Evolutionary conservation across 2,113 vertebrate species (phyloP).

Genomic region (Quiscalus mexicanus): DNA sequence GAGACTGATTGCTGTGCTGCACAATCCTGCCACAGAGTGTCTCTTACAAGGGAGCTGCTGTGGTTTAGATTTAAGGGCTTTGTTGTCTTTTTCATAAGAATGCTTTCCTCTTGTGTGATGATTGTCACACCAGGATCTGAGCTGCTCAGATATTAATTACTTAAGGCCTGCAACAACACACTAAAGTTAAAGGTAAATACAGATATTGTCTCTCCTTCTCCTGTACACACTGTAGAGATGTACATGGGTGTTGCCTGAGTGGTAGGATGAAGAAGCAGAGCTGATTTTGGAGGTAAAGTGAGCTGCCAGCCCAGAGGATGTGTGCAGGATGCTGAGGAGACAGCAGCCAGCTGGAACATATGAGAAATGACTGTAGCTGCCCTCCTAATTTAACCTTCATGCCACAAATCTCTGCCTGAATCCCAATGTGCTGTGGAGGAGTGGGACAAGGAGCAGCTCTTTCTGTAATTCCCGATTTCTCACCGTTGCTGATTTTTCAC

Average conservation of each 20-base stretch:
- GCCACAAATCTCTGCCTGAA: neutral
- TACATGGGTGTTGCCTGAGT: neutral
- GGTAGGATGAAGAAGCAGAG: neutral
- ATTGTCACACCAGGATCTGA: neutral
- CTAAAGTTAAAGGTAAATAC: neutral
- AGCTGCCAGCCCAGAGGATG: neutral
- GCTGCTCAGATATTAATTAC: constrained; percentile 23
- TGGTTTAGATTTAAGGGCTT: constrained; percentile 25
- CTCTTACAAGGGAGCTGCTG: neutral
- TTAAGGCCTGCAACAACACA: neutral
- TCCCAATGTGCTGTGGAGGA: neutral
- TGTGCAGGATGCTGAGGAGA: neutral
- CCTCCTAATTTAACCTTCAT: constrained; percentile 14
- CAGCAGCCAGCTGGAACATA: neutral
- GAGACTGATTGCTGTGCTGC: neutral
- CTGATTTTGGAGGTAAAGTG: neutral
- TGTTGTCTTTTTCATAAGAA: constrained; percentile 46
- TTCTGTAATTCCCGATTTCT: neutral
- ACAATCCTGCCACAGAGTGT: constrained; percentile 19
- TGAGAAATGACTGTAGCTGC: neutral
- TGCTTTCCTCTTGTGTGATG: neutral
- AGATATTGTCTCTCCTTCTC: neutral
- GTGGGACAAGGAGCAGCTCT: neutral
- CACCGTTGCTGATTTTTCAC: neutral
- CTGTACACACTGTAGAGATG: neutral